Evolutionary conservation across 2,113 vertebrate species (phyloP).

Genomic region (Sitta europaea): DNA sequence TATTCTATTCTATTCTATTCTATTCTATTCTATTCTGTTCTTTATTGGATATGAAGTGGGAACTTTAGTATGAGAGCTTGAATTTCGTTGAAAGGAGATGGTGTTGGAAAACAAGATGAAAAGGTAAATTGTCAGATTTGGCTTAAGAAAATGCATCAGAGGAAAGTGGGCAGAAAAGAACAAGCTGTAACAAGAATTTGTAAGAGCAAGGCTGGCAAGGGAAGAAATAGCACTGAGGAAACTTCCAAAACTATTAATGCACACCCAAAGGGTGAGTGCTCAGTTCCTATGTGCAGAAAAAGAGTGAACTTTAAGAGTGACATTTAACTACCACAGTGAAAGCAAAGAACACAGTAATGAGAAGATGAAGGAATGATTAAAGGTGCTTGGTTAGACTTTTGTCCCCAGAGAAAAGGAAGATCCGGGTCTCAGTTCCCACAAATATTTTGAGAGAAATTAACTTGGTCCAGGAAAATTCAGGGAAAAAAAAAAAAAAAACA

Average conservation of each 20-base stretch:
- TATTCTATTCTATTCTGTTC: neutral
- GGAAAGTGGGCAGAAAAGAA: neutral
- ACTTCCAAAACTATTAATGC: neutral
- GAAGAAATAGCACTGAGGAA: neutral
- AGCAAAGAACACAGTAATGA: neutral
- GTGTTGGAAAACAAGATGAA: neutral
- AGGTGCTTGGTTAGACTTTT: neutral
- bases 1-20: neutral
- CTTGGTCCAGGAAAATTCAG: neutral
- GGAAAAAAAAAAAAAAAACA: neutral
- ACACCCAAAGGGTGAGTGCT: neutral
- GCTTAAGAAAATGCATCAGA: neutral
- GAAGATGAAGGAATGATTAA: neutral
- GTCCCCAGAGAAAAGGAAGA: neutral
- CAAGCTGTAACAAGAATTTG: constrained; percentile 9
- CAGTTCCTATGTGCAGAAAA: neutral
- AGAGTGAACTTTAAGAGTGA: neutral
- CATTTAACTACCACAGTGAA: neutral
- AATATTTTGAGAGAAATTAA: neutral
- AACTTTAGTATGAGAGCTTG: neutral
- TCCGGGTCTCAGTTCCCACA: neutral
- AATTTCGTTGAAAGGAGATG: neutral
- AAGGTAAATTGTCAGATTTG: neutral
- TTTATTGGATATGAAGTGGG: neutral
- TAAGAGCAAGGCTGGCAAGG: neutral